These are phyloP conservation scores for Pongo abelii DNA, from an alignment of 2,113 vertebrate genomes.

Conservation along the genomic window DNA sequence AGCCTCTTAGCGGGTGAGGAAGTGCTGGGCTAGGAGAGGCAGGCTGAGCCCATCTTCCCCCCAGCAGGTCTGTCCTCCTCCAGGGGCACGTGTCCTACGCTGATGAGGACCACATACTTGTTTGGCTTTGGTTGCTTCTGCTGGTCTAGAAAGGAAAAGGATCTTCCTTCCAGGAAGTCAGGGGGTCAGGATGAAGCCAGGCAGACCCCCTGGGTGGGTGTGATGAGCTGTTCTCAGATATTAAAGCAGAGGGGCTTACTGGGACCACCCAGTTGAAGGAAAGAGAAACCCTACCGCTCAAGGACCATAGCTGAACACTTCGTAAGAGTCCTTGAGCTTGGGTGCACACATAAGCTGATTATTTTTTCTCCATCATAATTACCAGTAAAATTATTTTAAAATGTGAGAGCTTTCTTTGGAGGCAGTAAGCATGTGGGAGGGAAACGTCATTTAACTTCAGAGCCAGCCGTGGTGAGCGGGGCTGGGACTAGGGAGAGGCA, in stretches of 20 bases:
- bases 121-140: neutral
- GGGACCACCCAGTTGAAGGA: neutral
- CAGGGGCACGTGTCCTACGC: accelerated
- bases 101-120: accelerated
- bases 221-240: neutral
- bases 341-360: neutral
- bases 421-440: neutral
- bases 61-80: neutral
- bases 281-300: neutral
- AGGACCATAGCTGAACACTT: neutral
- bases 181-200: neutral
- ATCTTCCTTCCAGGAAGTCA: neutral
- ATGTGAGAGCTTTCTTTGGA: neutral
- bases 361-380: neutral
- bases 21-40: neutral
- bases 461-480: neutral
- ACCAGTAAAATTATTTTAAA: slow-evolving; percentile 1
- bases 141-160: too few relatives aligned
- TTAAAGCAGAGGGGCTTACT: neutral
- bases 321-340: neutral
- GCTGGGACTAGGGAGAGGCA: neutral
- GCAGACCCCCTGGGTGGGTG: too few relatives aligned
- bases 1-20: accelerated
- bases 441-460: neutral
- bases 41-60: too few relatives aligned